These are phyloP conservation scores for Amiota communis DNA, from an alignment of 2,888 invertebrate genomes.

Conservation along the genomic window DNA sequence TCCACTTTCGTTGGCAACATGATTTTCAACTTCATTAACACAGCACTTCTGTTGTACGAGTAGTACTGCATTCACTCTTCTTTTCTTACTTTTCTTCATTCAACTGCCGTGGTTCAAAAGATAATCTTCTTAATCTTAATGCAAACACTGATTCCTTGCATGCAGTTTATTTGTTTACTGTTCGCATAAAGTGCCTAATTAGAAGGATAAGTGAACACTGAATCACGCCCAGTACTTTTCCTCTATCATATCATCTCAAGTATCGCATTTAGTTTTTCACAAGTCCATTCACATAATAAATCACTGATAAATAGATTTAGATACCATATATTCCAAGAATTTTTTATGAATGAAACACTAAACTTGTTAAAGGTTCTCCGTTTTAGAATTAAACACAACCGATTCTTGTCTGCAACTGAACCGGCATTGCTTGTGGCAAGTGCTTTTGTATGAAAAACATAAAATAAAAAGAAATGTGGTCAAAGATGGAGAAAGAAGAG, in stretches of 20 bases:
- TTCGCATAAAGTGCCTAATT: slow-evolving; percentile 21
- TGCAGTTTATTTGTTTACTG: slow-evolving; percentile 2
- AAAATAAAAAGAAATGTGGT: not conserved
- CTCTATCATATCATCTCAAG: too few species aligned
- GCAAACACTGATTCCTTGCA: not conserved
- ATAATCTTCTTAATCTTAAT: too few species aligned
- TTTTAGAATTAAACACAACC: slow-evolving; percentile 14
- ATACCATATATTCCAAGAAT: too few species aligned
- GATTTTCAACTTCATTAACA: slow-evolving; percentile 39
- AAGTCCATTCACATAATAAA: too few species aligned
- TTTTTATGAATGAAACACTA: too few species aligned
- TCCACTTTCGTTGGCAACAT: slow-evolving; percentile 68
- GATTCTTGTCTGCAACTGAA: slow-evolving; percentile 19
- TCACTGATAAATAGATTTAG: too few species aligned
- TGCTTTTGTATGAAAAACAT: slow-evolving; percentile 1
- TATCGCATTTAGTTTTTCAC: too few species aligned
- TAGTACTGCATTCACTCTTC: too few species aligned
- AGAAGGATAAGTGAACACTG: not conserved
- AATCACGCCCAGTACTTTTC: too few species aligned
- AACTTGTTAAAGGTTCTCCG: not conserved
- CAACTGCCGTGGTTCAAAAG: too few species aligned
- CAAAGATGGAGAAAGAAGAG: slow-evolving; percentile 5
- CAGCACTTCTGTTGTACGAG: not conserved
- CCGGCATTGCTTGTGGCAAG: slow-evolving; percentile 7
- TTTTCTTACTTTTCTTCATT: too few species aligned